phyloP scores from a whole-genome alignment of 2,113 vertebrate genomes.

The Pimephales promelas region DNA sequence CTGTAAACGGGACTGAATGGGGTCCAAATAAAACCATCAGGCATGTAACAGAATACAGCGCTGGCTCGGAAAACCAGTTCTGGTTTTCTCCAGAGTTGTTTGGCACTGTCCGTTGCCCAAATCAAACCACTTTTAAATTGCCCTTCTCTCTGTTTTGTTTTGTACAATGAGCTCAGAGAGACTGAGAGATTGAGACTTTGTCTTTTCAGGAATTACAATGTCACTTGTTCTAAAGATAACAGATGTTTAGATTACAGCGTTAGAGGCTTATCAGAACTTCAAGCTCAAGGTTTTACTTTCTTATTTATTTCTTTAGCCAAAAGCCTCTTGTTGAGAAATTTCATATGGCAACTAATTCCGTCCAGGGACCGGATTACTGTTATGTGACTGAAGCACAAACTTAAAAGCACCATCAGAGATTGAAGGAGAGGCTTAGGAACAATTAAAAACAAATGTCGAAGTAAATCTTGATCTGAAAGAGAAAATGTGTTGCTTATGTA shows the following conservation, averaged over 20 bases:
- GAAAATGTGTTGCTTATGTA: conserved; percentile 50
- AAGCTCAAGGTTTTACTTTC: conserved; percentile 72
- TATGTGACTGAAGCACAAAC: conserved; percentile 65
- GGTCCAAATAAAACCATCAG: conserved; percentile 78
- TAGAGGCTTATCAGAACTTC: conserved; percentile 77
- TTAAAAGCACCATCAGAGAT: conserved; percentile 62
- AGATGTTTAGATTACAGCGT: conserved; percentile 78
- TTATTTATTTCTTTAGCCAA: conserved; percentile 52
- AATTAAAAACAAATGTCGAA: conserved; percentile 66
- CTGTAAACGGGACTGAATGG: conserved; percentile 66
- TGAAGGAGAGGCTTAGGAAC: conserved; percentile 57
- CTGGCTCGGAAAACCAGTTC: conserved; percentile 71
- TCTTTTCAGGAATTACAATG: conserved; percentile 79
- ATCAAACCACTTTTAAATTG: conserved; percentile 76
- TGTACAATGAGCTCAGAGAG: conserved; percentile 60
- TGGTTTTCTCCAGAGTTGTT: conserved; percentile 70
- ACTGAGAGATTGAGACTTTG: conserved; percentile 75
- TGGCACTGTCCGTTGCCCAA: conserved; percentile 76
- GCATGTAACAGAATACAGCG: conserved; percentile 76
- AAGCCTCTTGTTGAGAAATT: conserved; percentile 65
- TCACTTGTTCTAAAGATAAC: conserved; percentile 82
- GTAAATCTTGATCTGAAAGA: conserved; percentile 53
- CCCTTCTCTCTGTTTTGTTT: conserved; percentile 66
- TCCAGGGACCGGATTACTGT: conserved; percentile 70
- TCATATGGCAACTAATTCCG: conserved; percentile 71